Percentiles rank a stretch among this genome's conserved stretches.
phyloP scores from a whole-genome alignment of 2,888 invertebrate genomes.

The Anoncus sp. region DNA sequence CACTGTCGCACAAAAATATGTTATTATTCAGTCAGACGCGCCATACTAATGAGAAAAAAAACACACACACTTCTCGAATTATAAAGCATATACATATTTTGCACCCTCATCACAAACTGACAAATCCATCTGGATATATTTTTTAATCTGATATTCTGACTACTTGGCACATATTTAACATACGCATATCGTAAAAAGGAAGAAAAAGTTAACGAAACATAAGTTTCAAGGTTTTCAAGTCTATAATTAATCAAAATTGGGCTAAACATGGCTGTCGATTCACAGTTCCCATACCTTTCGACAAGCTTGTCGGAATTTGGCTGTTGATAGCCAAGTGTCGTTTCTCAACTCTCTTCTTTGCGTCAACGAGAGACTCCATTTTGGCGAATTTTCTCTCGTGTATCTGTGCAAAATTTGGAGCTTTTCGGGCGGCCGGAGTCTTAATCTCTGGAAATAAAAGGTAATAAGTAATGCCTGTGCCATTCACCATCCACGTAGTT shows the following conservation, averaged over 20 bases:
- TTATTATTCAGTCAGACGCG: too few relatives aligned
- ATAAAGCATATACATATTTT: too few relatives aligned
- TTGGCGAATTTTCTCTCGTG: constrained; percentile 87
- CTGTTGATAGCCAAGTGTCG: constrained; percentile 71
- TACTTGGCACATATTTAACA: too few relatives aligned
- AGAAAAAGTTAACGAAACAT: too few relatives aligned
- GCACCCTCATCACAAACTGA: too few relatives aligned
- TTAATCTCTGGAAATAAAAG: constrained; percentile 68
- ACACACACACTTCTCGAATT: too few relatives aligned
- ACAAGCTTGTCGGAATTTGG: constrained; percentile 50
- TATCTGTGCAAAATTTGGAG: constrained; percentile 89
- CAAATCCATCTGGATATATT: too few relatives aligned
- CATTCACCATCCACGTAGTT: background rate
- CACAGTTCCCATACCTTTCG: constrained; percentile 37
- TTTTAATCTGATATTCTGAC: too few relatives aligned
- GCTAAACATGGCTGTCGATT: background rate
- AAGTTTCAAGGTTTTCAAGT: too few relatives aligned
- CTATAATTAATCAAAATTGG: background rate
- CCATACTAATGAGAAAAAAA: too few relatives aligned
- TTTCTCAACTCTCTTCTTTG: constrained; percentile 72
- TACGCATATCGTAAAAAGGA: too few relatives aligned
- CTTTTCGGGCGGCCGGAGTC: constrained; percentile 82
- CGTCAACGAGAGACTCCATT: constrained; percentile 88
- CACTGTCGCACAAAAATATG: constrained; percentile 43
- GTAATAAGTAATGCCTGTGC: background rate